Conservation (phyloP, 2,888 invertebrate genomes). For the Idaea biselata region DNA sequence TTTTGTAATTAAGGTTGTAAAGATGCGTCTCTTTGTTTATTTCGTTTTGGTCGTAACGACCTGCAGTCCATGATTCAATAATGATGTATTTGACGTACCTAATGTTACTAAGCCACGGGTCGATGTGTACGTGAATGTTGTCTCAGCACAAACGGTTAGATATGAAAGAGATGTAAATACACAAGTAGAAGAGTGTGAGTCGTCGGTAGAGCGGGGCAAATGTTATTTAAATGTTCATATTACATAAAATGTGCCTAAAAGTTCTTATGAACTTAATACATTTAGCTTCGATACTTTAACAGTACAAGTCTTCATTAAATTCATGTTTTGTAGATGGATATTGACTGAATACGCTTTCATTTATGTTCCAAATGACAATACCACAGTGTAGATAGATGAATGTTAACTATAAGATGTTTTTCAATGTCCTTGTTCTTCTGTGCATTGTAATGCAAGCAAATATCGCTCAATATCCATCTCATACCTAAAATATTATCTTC, state of each 20-base stretch:
- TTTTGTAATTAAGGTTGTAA: slow-evolving; percentile 38
- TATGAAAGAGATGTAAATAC: slow-evolving; percentile 59
- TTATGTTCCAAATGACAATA: slow-evolving; percentile 4
- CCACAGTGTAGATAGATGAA: neutral
- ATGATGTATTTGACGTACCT: slow-evolving; percentile 28
- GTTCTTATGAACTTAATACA: slow-evolving; percentile 56
- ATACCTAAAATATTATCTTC: slow-evolving; percentile 13
- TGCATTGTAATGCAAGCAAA: neutral
- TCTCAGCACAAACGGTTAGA: slow-evolving; percentile 41
- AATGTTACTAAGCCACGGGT: slow-evolving; percentile 36
- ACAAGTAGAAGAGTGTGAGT: slow-evolving; percentile 35
- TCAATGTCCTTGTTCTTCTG: neutral
- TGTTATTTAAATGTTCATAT: slow-evolving; percentile 50
- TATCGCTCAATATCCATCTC: slow-evolving; percentile 8
- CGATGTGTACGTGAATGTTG: slow-evolving; percentile 39
- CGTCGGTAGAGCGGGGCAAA: slow-evolving; percentile 57
- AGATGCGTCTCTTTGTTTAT: slow-evolving; percentile 29
- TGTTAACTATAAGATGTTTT: slow-evolving; percentile 1
- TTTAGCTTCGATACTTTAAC: slow-evolving; percentile 51
- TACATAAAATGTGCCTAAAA: slow-evolving; percentile 72
- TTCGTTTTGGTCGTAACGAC: slow-evolving; percentile 33
- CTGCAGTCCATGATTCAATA: slow-evolving; percentile 37
- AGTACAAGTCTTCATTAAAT: slow-evolving; percentile 20
- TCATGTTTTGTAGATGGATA: slow-evolving; percentile 18
- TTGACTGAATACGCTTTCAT: slow-evolving; percentile 15